A percentile compares a stretch with the other conserved stretches of the same genome.
phyloP scores from a whole-genome alignment of 1,140 invertebrate genomes.

The Drosophila novamexicana region DNA sequence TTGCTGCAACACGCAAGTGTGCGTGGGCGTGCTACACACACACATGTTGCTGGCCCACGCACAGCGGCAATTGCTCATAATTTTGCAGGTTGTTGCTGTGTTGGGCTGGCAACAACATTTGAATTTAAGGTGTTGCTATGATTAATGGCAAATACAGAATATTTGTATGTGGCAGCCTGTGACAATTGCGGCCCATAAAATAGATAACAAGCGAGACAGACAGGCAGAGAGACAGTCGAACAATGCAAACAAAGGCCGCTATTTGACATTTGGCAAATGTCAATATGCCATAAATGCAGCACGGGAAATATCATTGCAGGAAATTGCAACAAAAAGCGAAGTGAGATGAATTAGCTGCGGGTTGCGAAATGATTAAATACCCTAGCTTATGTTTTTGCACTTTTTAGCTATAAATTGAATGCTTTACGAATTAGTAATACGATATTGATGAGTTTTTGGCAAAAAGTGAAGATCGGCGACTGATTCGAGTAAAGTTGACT shows the following conservation, averaged over 20 bases:
- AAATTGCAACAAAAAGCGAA: conserved; percentile 27
- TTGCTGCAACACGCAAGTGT: conserved; percentile 47
- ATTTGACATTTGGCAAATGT: conserved; percentile 75
- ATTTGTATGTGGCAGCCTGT: conserved; percentile 9
- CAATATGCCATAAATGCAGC: conserved; percentile 56
- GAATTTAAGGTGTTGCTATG: conserved; percentile 63
- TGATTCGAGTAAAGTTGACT: no score
- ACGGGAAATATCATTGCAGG: conserved; percentile 19
- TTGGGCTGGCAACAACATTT: conserved; percentile 18
- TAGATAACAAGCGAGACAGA: conserved; percentile 4
- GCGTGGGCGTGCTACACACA: conserved; percentile 27
- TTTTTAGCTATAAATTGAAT: no score
- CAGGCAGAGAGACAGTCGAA: conserved; percentile 22
- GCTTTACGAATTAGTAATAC: no score
- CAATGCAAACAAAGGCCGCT: conserved; percentile 52
- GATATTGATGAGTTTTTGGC: not conserved
- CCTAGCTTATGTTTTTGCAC: not conserved
- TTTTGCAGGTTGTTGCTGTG: conserved; percentile 58
- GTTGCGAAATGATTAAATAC: not conserved
- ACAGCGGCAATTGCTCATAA: conserved; percentile 59
- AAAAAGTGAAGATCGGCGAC: not conserved
- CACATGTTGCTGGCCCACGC: conserved; percentile 51
- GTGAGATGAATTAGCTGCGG: not conserved
- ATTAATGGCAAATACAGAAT: conserved; percentile 34
- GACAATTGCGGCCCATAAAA: conserved; percentile 35